Evolutionary conservation across 2,888 invertebrate genomes (phyloP), one percentile per base, ranked within the genome.

Genomic region (Nemoura dubitans): DNA sequence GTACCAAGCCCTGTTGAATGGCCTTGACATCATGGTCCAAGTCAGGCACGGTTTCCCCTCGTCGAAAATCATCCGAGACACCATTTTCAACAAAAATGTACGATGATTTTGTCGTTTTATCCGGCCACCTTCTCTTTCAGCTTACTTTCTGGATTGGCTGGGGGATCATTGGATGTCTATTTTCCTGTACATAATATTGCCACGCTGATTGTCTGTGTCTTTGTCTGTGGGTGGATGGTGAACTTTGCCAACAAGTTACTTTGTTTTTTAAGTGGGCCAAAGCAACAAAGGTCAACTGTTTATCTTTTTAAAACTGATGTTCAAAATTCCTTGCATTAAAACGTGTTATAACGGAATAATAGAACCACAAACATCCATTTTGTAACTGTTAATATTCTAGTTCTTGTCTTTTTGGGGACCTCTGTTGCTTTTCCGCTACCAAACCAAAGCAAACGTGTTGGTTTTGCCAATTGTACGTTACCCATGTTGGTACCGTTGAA

Each of bases 1-100:
- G 88, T 94, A 95, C 91, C 94, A 94, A 91, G 92, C 94, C 88
- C 92, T 94, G 89, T 92, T 94, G 91, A 94, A 94, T 90, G 94
- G 94, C 89, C 92, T 95, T 90, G 94, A 94, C 90, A 92, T 93
- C 90, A 94, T 94, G 94, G 93, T 94, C 90, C 94, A 94, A 92
- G 94, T 94, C 91, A 94, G 94, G 92, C 94, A 94, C 92, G 93
- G 93, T 90, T 91, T 92, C 88, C 92, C 92, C 43, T 80, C 87
- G 27, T 84, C 87, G 76, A 86, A 85, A 88, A 88, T 86, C 86
- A 81, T 88, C 87, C 87, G 87, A 85, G 87, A 87, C 82, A 87
- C 87, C 86, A 85, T 87, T 87, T 87, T 88, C 88, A 88, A 88
- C 87, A 87, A 88, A 87, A 88, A 88, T 86, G 89, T 88, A 88